Evolutionary conservation across 2,888 invertebrate species (phyloP).

Genomic region (Lepas anatifera): DNA sequence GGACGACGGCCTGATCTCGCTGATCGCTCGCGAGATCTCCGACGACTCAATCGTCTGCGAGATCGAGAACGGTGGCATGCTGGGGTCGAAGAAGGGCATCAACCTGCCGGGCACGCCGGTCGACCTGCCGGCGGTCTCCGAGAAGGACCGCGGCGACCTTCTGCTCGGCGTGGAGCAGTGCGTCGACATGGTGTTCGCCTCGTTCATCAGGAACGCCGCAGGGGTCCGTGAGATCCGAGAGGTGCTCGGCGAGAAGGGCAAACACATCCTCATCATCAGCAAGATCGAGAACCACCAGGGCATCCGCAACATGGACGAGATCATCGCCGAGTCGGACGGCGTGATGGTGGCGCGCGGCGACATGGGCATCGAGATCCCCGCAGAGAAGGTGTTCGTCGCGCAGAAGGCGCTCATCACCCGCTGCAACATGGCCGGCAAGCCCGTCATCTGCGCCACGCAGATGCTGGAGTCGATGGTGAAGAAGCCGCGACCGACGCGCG

Average conservation of each 20-base stretch:
- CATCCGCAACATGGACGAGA: constrained; percentile 84
- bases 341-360: constrained; percentile 98
- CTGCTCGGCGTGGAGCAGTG: constrained; percentile 79
- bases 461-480: constrained; percentile 99
- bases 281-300: constrained; percentile 99
- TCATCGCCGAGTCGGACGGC: constrained; percentile 84
- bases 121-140: constrained; percentile 92
- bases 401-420: constrained; percentile 98
- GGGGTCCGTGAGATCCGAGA: constrained; percentile 80
- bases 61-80: constrained; percentile 87
- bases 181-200: constrained; percentile 94
- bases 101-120: constrained; percentile 92
- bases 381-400: constrained; percentile 92
- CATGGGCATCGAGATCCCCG: constrained; percentile 93
- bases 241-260: constrained; percentile 73
- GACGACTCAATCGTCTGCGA: constrained; percentile 53
- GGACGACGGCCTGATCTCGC: constrained; percentile 91
- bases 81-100: constrained; percentile 92
- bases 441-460: constrained; percentile 95
- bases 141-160: constrained; percentile 88
- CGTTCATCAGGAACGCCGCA: constrained; percentile 84
- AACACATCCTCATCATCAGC: constrained; percentile 87
- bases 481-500: constrained; percentile 91
- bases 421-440: constrained; percentile 90
- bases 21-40: constrained; percentile 63